Conservation (phyloP, 1,140 invertebrate genomes). For the Meteorus sp. region DNA sequence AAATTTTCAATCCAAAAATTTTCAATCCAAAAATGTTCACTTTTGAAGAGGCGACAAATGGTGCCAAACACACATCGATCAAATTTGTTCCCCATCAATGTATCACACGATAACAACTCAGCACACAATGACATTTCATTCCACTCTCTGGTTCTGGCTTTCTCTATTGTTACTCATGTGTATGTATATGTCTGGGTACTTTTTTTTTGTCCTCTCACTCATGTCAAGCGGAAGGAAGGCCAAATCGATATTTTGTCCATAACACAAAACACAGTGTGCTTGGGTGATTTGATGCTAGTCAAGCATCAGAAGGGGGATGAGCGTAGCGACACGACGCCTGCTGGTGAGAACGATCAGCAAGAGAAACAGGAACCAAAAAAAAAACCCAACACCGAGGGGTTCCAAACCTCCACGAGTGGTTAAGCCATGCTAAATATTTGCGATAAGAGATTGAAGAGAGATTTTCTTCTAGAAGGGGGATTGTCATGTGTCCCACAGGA, state of each 20-base stretch:
- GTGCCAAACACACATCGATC: conserved; percentile 20
- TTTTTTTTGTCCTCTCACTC: neutral
- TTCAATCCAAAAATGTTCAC: neutral
- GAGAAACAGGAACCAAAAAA: neutral
- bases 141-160: too few relatives aligned
- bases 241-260: conserved; percentile 25
- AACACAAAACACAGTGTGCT: neutral
- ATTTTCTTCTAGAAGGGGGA: too few relatives aligned
- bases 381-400: neutral
- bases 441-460: conserved; percentile 18
- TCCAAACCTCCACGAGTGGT: conserved; percentile 19
- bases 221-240: conserved; percentile 4
- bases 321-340: conserved; percentile 8
- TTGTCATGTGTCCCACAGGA: too few relatives aligned
- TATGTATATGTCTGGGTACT: too few relatives aligned
- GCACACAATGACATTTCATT: conserved; percentile 19
- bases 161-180: too few relatives aligned
- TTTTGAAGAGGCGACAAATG: conserved; percentile 23
- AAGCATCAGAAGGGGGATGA: too few relatives aligned
- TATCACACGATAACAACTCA: conserved; percentile 23
- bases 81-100: conserved; percentile 23
- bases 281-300: neutral
- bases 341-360: conserved; percentile 24
- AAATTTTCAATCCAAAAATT: conserved; percentile 14
- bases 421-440: conserved; percentile 25